Conservation (phyloP, 2,888 invertebrate genomes). For the Rotaria magnacalcarata region DNA sequence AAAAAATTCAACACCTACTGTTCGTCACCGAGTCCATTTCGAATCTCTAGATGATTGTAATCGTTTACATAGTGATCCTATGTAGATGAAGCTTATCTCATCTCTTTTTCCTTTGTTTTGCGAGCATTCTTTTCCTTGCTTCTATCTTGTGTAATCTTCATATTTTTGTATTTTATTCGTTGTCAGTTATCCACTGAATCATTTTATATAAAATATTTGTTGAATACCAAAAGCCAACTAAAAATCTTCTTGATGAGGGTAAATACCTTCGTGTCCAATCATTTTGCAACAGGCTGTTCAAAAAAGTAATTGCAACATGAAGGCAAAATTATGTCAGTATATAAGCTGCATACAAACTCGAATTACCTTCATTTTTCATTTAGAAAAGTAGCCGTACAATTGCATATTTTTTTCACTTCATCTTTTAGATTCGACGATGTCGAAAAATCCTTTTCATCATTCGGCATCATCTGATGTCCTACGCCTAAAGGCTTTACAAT, state of each 20-base stretch:
- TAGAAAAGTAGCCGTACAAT: not conserved
- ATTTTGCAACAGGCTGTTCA: not conserved
- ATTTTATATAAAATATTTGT: not conserved
- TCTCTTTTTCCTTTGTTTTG: not conserved
- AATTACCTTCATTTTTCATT: not conserved
- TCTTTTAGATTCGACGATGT: not conserved
- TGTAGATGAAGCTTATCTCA: too few relatives aligned
- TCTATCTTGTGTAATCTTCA: not conserved
- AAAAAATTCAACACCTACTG: not conserved
- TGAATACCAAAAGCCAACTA: not conserved
- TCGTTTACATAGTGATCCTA: too few relatives aligned
- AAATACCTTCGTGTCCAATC: not conserved
- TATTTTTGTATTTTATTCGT: not conserved
- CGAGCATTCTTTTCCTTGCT: not conserved
- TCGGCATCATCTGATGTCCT: slow-evolving; percentile 8
- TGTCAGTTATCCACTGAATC: too few relatives aligned
- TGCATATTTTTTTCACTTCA: not conserved
- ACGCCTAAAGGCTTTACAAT: slow-evolving; percentile 7
- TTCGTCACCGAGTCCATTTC: not conserved
- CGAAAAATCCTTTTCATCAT: not conserved
- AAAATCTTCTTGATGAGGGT: not conserved
- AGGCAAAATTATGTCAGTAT: not conserved
- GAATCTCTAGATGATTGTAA: not conserved
- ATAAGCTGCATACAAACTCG: not conserved
- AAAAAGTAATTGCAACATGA: not conserved